Base-by-base conservation (phyloP, 2,888 invertebrate genomes). In the Rhaphigaster nebulosa region DNA sequence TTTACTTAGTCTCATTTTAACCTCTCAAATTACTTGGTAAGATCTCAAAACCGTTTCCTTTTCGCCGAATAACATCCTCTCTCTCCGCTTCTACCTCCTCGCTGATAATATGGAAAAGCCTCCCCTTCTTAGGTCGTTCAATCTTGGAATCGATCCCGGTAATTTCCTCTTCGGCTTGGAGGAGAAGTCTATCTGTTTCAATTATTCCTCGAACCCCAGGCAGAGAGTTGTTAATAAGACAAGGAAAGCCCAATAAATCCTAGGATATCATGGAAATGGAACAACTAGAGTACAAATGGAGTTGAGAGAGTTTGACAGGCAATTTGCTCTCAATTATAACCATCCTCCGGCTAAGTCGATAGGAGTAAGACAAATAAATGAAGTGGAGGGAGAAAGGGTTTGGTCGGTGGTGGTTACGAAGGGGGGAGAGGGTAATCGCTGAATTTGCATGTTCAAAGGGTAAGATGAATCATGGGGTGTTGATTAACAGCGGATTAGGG, bases 381-480 rank as follows among this genome's bases (percentile, higher is more conserved):
- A 90, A 90, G 90, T 90, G 90, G 90, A 56, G 54, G 84, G 54
- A 80, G 90, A 54, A 52, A 60, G 90, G 90, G 90, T 84, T 80
- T 26, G 87, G 87, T 18, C 70, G 52, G 90, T 34, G 84, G 45
- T 84, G 84, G 84, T 84, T 84, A 23, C 6, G 70, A 38, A 29
- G n/a, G 38, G 45, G 80, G 29, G 90, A 76, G 76, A 76, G 76
- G 29, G 34, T 90, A 91, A 91, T 91, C 89, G 89, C 60, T 65
- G 89, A 89, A 89, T 89, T 89, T 89, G 89, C 88, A 91, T 91
- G 80, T 76, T 88, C 70, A 91, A 91, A 89, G 91, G 91, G 91
- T 56, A 70, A 91, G 91, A 91, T 91, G 91, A 91, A 91, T 91
- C 91, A 91, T 91, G 89, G 89, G 87, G 87, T 91, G 91, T 91